Percentiles rank a stretch among this genome's conserved stretches.
phyloP scores from a whole-genome alignment of 23 tunicate species.

The Botrylloides violaceus region DNA sequence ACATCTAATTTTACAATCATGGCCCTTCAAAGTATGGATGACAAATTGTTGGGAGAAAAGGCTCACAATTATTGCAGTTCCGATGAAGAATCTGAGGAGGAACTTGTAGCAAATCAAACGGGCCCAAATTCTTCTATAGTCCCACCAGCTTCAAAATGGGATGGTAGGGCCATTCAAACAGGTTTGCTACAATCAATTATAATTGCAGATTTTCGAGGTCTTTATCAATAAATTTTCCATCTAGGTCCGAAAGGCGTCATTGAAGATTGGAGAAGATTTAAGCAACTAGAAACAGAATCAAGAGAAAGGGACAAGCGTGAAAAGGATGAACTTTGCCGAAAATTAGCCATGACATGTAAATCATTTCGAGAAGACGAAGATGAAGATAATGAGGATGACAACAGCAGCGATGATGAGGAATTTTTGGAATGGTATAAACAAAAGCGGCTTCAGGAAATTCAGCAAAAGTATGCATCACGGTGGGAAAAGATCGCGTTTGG shows the following conservation, averaged over 20 bases:
- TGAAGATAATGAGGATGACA: conserved; percentile 22
- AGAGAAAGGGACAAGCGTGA: conserved; percentile 12
- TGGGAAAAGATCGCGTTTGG: conserved; percentile 77
- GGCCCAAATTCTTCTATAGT: too few relatives aligned
- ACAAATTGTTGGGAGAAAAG: conserved; percentile 83
- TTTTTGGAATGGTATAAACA: conserved; percentile 59
- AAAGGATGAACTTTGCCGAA: conserved; percentile 43
- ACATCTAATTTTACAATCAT: too few relatives aligned
- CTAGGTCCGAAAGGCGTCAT: conserved; percentile 91
- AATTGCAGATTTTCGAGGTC: too few relatives aligned
- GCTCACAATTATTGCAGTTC: conserved; percentile 85
- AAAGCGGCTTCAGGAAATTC: conserved; percentile 67
- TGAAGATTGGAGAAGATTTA: conserved; percentile 75
- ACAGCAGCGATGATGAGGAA: conserved; percentile 55
- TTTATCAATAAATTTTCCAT: too few relatives aligned
- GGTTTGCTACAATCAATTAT: neutral
- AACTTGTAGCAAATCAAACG: too few relatives aligned
- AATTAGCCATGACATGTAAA: conserved; percentile 60
- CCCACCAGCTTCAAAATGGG: neutral
- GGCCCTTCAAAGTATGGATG: conserved; percentile 70
- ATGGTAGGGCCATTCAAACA: conserved; percentile 17
- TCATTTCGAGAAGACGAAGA: conserved; percentile 28
- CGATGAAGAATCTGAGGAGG: conserved; percentile 59
- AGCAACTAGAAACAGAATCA: conserved; percentile 46
- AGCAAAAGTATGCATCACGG: conserved; percentile 59